Conservation (phyloP, 2,888 invertebrate genomes). For the Archips crataeganus region DNA sequence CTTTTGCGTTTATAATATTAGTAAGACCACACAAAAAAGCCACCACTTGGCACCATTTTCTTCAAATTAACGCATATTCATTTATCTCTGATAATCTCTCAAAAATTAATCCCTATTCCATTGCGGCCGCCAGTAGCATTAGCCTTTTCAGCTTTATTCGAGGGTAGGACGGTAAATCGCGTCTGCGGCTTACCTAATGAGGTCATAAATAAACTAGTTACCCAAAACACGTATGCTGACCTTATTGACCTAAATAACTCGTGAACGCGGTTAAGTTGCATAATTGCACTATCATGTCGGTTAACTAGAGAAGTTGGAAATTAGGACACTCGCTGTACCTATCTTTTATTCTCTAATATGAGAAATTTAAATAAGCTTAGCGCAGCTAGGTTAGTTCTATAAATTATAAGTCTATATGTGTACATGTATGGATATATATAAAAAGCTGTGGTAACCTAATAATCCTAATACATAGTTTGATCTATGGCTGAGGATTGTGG, state of each 20-base stretch:
- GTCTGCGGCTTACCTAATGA: conserved; percentile 30
- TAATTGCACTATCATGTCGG: conserved; percentile 54
- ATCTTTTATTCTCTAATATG: not conserved
- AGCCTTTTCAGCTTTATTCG: conserved; percentile 24
- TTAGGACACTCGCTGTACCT: conserved; percentile 47
- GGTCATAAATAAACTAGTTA: conserved; percentile 39
- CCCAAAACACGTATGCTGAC: conserved; percentile 32
- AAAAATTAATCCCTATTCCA: conserved; percentile 2
- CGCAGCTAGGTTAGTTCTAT: not conserved
- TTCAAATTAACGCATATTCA: too few species aligned
- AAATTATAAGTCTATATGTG: not conserved
- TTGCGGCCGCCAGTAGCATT: conserved; percentile 5
- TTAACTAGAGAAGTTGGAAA: conserved; percentile 53
- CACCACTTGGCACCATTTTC: too few species aligned
- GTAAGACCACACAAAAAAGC: too few species aligned
- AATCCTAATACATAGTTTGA: too few species aligned
- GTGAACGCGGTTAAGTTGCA: conserved; percentile 53
- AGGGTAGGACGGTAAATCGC: conserved; percentile 28
- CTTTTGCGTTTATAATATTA: too few species aligned
- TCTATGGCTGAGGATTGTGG: too few species aligned
- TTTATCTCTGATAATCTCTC: not conserved
- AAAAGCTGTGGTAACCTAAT: too few species aligned
- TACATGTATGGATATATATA: too few species aligned
- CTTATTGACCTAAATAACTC: conserved; percentile 60
- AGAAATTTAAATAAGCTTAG: conserved; percentile 7